Percentiles rank a stretch among this genome's conserved stretches.
Evolutionary conservation across 1,140 invertebrate species (phyloP).

Genomic region (Elymnias hypermnestra): DNA sequence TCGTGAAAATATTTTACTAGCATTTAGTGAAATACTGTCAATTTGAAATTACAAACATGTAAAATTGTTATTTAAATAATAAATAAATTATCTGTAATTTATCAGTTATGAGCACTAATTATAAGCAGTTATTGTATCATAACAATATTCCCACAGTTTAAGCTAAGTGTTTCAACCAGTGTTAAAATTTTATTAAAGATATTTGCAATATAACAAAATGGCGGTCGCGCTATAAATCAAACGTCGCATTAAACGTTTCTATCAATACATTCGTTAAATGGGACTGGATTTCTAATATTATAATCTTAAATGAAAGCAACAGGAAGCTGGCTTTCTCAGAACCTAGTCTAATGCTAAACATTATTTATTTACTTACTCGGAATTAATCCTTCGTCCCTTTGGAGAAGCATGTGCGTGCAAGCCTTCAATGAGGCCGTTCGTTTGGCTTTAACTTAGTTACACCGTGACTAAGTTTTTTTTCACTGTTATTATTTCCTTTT

Average conservation of each 20-base stretch:
- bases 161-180: background rate
- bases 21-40: too few relatives aligned
- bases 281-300: conserved; percentile 9
- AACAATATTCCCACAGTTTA: background rate
- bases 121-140: too few relatives aligned
- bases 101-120: too few relatives aligned
- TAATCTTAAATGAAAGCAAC: conserved; percentile 13
- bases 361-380: conserved; percentile 10
- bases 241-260: background rate
- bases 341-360: conserved; percentile 8
- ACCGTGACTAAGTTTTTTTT: conserved; percentile 1
- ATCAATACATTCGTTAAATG: conserved; percentile 7
- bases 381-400: conserved; percentile 7
- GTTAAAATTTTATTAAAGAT: background rate
- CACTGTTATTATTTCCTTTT: background rate
- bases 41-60: too few relatives aligned
- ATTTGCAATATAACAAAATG: background rate
- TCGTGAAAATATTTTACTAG: too few relatives aligned
- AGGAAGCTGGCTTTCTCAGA: conserved; percentile 13
- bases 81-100: too few relatives aligned
- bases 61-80: too few relatives aligned
- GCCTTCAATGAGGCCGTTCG: background rate
- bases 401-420: conserved; percentile 1
- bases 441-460: background rate
- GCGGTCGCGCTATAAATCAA: background rate